Evolutionary conservation across 2,113 vertebrate species (phyloP).

Genomic region (Hydropotes inermis): DNA sequence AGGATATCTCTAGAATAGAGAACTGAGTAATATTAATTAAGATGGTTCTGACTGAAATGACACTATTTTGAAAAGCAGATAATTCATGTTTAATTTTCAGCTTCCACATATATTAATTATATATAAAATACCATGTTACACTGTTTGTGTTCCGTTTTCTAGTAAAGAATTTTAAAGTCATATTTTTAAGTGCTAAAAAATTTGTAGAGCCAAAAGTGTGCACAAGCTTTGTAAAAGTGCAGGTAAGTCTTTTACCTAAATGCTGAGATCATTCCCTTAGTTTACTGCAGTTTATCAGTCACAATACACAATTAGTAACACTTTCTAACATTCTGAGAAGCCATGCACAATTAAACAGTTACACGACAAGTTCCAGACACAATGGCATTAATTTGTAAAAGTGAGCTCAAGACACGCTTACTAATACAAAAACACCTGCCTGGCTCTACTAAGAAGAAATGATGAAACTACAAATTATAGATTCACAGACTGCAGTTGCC

Average conservation of each 20-base stretch:
- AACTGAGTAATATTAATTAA: background rate
- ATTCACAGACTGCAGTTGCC: slow-evolving; percentile 89
- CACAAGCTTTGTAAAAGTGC: background rate
- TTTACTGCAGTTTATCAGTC: slow-evolving; percentile 37
- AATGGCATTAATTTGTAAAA: slow-evolving; percentile 80
- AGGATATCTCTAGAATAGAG: background rate
- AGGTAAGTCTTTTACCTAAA: slow-evolving; percentile 35
- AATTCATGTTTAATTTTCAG: background rate
- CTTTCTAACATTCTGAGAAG: slow-evolving; percentile 50
- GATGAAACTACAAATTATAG: slow-evolving; percentile 89
- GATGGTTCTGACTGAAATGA: background rate
- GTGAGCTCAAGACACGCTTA: slow-evolving; percentile 80
- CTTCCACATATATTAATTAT: slow-evolving; percentile 4
- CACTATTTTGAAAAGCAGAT: slow-evolving; percentile 7
- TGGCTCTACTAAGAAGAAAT: slow-evolving; percentile 89
- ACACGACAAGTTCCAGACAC: slow-evolving; percentile 74
- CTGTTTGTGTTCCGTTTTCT: background rate
- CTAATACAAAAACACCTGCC: slow-evolving; percentile 89
- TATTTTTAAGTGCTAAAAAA: slow-evolving; percentile 14
- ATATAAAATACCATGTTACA: background rate
- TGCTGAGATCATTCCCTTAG: slow-evolving; percentile 10
- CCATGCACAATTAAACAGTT: slow-evolving; percentile 79
- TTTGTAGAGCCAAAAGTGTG: background rate
- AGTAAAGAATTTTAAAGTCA: background rate
- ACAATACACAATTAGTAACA: slow-evolving; percentile 52